Evolutionary conservation across 2,797 vertebrate genomes (phyloP), one percentile per base, ranked within the genome.

Genomic region (Tangara arthus): DNA sequence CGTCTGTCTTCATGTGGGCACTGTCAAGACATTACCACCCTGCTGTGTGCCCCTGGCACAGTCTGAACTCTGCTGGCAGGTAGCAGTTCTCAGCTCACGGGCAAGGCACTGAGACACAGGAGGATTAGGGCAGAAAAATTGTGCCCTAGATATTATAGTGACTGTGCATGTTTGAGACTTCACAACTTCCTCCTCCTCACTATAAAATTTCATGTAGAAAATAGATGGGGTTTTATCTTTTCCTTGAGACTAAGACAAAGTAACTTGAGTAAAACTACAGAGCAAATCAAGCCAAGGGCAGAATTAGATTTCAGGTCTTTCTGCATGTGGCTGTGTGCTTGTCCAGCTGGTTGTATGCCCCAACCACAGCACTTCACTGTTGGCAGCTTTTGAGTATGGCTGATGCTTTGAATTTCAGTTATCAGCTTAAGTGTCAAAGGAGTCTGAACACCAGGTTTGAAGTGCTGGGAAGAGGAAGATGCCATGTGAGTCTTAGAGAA

Each of bases 401-500:
- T 68, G 49, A 18, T 83, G 61, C 57, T 81, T 50, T 82, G 89
- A 50, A 28, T 93, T 80, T 84, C 61, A 18, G 2, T 63, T 87
- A 9, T 15, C 39, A 44, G 32, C 14, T 59, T 17, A 22, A 46
- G n/a, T 30, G 57, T 68, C 24, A 41, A 3, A 71, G 24, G 77
- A 68, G 53, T 88, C 69, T 55, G 57, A 81, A 24, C 16, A 15
- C 46, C 19, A 26, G 41, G 12, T 59, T n/a, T 87, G 35, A 90
- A 63, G 32, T 49, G 27, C 44, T 84, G 70, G 34, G 42, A 79
- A 79, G 52, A 65, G 41, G 68, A 68, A 53, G 23, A 81, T 82
- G 44, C 64, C 5, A 0, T 24, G 11, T 80, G 27, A 56, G 47
- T 81, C 57, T 27, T 7, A 6, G 9, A 23, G 39, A 77, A 42